These are phyloP conservation scores for Chroicocephalus ridibundus DNA, from an alignment of 2,113 vertebrate species.

Conservation along the genomic window DNA sequence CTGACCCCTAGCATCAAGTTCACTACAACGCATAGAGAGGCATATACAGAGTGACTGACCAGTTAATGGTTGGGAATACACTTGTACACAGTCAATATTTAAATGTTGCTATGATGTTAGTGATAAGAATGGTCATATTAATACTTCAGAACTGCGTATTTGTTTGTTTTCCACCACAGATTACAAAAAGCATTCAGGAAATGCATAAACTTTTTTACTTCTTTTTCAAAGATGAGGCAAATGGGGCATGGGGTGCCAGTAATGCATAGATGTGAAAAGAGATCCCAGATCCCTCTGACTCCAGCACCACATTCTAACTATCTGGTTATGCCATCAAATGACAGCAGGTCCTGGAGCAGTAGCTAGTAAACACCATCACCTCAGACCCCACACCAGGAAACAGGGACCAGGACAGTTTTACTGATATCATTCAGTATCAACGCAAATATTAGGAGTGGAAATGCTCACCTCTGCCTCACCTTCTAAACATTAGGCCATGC, in stretches of 20 bases:
- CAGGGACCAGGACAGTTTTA: rapidly evolving
- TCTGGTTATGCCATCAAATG: neutral
- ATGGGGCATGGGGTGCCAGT: neutral
- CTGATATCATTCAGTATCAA: neutral
- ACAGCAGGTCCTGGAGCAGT: neutral
- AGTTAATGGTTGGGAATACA: neutral
- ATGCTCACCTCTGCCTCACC: neutral
- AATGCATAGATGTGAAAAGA: rapidly evolving
- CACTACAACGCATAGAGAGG: rapidly evolving
- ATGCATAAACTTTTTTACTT: neutral
- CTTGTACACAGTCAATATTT: neutral
- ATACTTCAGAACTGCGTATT: neutral
- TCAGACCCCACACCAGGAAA: neutral
- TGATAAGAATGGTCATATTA: neutral
- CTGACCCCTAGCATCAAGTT: neutral
- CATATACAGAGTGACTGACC: neutral
- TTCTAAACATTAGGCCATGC: neutral
- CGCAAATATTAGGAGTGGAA: neutral
- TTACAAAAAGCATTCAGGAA: neutral
- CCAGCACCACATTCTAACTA: neutral
- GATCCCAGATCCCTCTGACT: neutral
- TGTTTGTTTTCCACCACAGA: neutral
- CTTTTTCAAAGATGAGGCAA: neutral
- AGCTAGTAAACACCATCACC: neutral
- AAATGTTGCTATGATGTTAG: neutral